These are phyloP conservation scores for Stenoptilia bipunctidactyla DNA, from an alignment of 2,888 invertebrate species.

Conservation along the genomic window DNA sequence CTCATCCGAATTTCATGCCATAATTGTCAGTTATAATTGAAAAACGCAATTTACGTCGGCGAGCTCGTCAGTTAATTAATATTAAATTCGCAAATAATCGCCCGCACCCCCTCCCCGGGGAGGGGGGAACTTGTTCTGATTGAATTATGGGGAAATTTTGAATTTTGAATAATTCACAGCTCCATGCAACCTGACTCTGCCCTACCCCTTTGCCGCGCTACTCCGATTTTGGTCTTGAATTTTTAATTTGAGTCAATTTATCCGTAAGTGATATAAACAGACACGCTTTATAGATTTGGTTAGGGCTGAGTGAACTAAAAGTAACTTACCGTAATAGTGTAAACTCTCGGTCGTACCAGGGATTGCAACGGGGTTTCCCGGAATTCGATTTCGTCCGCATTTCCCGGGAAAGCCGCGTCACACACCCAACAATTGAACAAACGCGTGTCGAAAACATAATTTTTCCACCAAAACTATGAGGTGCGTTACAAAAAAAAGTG, in stretches of 20 bases:
- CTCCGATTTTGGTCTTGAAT: background rate
- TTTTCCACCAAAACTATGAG: slow-evolving; percentile 48
- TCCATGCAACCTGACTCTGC: slow-evolving; percentile 9
- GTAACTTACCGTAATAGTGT: too few species aligned
- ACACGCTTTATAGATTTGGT: too few species aligned
- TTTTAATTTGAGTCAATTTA: background rate
- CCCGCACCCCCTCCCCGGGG: slow-evolving; percentile 40
- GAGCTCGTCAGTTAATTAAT: slow-evolving; percentile 67
- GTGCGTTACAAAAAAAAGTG: slow-evolving; percentile 40
- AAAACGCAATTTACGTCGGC: slow-evolving; percentile 62
- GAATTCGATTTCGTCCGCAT: slow-evolving; percentile 60
- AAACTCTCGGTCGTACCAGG: background rate
- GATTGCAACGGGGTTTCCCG: slow-evolving; percentile 28
- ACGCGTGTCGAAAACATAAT: slow-evolving; percentile 64
- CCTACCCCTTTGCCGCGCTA: background rate
- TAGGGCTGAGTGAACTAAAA: too few species aligned
- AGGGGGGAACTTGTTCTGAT: slow-evolving; percentile 41
- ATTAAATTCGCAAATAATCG: slow-evolving; percentile 72
- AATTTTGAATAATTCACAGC: slow-evolving; percentile 64
- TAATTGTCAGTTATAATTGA: slow-evolving; percentile 69
- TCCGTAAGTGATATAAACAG: background rate
- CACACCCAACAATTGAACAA: slow-evolving; percentile 68
- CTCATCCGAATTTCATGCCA: slow-evolving; percentile 56
- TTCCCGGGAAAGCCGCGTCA: slow-evolving; percentile 36
- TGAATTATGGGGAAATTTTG: slow-evolving; percentile 69